phyloP scores from a whole-genome alignment of 2,797 vertebrate species.

The Steatocranus sp. region DNA sequence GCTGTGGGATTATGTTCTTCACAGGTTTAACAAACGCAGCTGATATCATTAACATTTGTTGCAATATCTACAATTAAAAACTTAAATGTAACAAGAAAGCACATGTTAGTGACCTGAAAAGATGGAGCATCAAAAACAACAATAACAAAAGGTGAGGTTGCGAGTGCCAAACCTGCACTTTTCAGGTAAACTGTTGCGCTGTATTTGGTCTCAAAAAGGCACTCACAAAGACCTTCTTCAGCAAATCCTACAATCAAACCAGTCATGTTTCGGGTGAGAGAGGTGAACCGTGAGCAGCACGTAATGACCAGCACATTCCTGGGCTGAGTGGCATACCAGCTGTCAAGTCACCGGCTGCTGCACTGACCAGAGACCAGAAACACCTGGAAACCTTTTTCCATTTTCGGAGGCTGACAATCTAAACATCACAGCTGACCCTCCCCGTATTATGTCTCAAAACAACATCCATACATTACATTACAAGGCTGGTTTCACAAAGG shows the following conservation, averaged over 20 bases:
- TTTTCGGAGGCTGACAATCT: constrained; percentile 1
- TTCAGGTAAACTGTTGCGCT: constrained; percentile 43
- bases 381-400: constrained; percentile 47
- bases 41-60: neutral
- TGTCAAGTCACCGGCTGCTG: constrained; percentile 49
- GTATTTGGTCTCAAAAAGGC: constrained; percentile 2
- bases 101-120: neutral
- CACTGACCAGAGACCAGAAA: constrained; percentile 40
- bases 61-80: neutral
- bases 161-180: neutral
- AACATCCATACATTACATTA: neutral
- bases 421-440: neutral
- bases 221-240: constrained; percentile 72
- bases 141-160: neutral
- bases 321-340: constrained; percentile 70
- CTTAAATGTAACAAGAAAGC: neutral
- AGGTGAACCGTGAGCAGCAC: constrained; percentile 66
- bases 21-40: neutral
- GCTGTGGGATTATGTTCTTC: neutral
- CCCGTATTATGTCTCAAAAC: neutral
- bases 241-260: constrained; percentile 63
- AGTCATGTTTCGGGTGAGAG: constrained; percentile 65
- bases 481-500: neutral
- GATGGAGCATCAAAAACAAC: neutral
- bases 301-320: constrained; percentile 77